phyloP scores from a whole-genome alignment of 1,140 invertebrate genomes.

The Radopholus similis region DNA sequence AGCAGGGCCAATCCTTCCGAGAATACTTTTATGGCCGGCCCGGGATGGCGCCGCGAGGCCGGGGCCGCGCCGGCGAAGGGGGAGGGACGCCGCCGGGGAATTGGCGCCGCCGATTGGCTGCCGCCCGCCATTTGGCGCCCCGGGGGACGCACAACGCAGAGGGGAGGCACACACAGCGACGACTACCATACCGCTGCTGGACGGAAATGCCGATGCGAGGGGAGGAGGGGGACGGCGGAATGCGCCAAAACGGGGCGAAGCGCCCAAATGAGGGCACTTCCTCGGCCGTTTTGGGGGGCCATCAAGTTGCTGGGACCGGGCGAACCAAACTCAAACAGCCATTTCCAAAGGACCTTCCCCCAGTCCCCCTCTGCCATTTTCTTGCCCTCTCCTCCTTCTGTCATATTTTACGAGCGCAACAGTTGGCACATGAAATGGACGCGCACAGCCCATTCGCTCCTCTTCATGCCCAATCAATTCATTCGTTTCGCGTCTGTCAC shows the following conservation, averaged over 20 bases:
- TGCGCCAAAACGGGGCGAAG: neutral
- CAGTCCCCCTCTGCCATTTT: neutral
- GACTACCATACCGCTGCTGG: neutral
- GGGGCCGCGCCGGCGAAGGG: neutral
- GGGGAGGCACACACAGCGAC: neutral
- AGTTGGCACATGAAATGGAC: no score
- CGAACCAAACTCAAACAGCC: neutral
- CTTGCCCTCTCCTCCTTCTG: no score
- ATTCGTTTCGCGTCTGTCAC: neutral
- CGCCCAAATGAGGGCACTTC: neutral
- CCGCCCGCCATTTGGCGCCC: neutral
- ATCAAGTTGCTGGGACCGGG: neutral
- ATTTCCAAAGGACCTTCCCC: neutral
- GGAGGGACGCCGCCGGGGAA: slow-evolving; percentile 5
- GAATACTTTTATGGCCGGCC: slow-evolving; percentile 15
- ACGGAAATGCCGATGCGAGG: neutral
- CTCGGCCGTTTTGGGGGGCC: neutral
- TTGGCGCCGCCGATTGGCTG: slow-evolving; percentile 22
- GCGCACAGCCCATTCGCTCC: no score
- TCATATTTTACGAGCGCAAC: slow-evolving; percentile 17
- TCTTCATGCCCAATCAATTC: neutral
- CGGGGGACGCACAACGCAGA: neutral
- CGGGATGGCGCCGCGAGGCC: neutral
- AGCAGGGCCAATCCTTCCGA: slow-evolving; percentile 18
- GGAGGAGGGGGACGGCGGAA: neutral